Percentiles rank a stretch among this genome's conserved stretches.
Evolutionary conservation across 2,888 invertebrate genomes (phyloP).

Genomic region (Cheilosia variabilis): DNA sequence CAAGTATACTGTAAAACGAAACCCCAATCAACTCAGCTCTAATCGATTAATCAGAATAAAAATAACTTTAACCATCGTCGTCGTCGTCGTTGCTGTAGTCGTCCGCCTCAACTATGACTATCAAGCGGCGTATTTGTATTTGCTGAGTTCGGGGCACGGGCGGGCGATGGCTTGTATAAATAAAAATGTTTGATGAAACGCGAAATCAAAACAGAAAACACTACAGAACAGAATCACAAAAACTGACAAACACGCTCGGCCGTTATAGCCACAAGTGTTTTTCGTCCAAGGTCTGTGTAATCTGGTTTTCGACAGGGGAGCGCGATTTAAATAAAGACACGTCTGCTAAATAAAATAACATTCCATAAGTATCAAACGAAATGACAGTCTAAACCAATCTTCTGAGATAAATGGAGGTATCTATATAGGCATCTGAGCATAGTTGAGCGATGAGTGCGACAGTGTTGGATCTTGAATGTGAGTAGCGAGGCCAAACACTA

Average conservation of each 20-base stretch:
- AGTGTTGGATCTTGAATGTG: too few species aligned
- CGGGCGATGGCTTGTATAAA: not conserved
- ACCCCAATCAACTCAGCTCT: conserved; percentile 22
- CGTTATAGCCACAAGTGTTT: conserved; percentile 2
- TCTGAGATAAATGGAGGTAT: not conserved
- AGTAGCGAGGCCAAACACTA: not conserved
- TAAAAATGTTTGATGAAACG: conserved; percentile 22
- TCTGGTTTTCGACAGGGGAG: conserved; percentile 54
- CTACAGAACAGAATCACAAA: not conserved
- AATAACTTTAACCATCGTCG: conserved; percentile 13
- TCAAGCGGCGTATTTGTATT: conserved; percentile 6
- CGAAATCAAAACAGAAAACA: conserved; percentile 33
- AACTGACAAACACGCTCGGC: conserved; percentile 5
- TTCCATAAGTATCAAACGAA: conserved; percentile 22
- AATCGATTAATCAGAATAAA: conserved; percentile 45
- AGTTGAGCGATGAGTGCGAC: not conserved
- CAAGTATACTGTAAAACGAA: conserved; percentile 2
- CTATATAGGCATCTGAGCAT: not conserved
- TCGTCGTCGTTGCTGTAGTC: not conserved
- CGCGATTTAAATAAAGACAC: conserved; percentile 59
- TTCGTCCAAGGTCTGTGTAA: conserved; percentile 65
- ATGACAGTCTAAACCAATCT: conserved; percentile 33
- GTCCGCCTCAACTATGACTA: conserved; percentile 9
- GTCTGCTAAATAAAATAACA: conserved; percentile 36
- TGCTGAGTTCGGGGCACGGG: not conserved